These are phyloP conservation scores for Caenorhabditis sp. DNA, from an alignment of 2,888 invertebrate genomes.

Conservation along the genomic window DNA sequence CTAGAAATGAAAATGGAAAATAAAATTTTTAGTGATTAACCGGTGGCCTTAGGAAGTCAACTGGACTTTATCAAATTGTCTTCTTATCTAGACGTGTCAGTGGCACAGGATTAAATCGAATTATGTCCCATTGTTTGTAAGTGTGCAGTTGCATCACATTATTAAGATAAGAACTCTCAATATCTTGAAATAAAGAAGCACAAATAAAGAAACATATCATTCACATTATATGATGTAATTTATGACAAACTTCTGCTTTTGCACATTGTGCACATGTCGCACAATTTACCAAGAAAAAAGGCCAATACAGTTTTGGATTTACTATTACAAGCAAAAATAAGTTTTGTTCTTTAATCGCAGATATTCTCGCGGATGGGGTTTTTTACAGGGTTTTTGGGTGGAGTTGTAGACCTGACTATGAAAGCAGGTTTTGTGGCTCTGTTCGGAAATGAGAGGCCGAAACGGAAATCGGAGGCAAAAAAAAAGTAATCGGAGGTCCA, in stretches of 20 bases:
- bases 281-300: too few relatives aligned
- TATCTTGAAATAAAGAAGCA: conserved; percentile 17
- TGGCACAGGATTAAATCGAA: conserved; percentile 30
- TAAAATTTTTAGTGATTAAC: neutral
- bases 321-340: too few relatives aligned
- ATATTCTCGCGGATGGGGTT: too few relatives aligned
- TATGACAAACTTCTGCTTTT: conserved; percentile 6
- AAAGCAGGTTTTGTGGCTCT: too few relatives aligned
- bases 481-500: too few relatives aligned
- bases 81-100: conserved; percentile 22
- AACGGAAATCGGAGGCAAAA: too few relatives aligned
- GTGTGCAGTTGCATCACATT: conserved; percentile 46
- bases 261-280: neutral
- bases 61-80: neutral
- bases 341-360: too few relatives aligned
- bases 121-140: conserved; percentile 31
- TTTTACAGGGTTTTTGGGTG: too few relatives aligned
- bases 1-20: neutral
- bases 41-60: neutral
- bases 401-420: too few relatives aligned
- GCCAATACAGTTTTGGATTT: too few relatives aligned
- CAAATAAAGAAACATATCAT: neutral
- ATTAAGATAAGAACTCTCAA: conserved; percentile 33
- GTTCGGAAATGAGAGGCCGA: too few relatives aligned
- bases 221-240: conserved; percentile 46